Evolutionary conservation across 2,888 invertebrate genomes (phyloP).

Genomic region (Hymenopus coronatus): DNA sequence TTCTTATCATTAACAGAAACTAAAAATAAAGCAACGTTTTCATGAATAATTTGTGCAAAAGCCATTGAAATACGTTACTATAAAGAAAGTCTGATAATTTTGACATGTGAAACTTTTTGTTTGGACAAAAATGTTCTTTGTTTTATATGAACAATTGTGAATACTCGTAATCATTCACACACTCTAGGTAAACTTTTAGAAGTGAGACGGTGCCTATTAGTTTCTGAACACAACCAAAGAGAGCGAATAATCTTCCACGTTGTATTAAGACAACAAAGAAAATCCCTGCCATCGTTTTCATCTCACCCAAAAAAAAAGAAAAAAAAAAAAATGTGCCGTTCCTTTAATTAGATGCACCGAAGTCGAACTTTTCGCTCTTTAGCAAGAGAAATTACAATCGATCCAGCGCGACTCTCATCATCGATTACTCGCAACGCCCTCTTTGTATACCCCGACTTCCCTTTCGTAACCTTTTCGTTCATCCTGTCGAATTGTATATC

Average conservation of each 20-base stretch:
- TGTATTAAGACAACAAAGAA: neutral
- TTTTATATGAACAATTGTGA: no score
- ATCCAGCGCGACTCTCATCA: neutral
- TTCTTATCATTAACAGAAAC: no score
- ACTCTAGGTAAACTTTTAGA: no score
- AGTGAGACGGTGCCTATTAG: no score
- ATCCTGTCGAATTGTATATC: neutral
- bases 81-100: no score
- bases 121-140: no score
- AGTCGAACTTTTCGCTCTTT: neutral
- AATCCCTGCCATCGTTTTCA: neutral
- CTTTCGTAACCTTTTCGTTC: neutral
- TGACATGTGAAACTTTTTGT: no score
- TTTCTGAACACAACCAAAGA: no score
- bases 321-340: neutral
- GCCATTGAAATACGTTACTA: no score
- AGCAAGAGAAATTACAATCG: neutral
- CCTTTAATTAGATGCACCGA: neutral
- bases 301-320: neutral
- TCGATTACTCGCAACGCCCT: neutral
- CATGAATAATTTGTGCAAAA: no score
- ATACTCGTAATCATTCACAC: no score
- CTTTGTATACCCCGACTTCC: neutral
- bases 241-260: neutral
- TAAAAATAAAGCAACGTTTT: no score